A percentile compares a stretch with the other conserved stretches of the same genome.
phyloP scores from a whole-genome alignment of 2,797 vertebrate species.

The Rhinophrynus dorsalis region DNA sequence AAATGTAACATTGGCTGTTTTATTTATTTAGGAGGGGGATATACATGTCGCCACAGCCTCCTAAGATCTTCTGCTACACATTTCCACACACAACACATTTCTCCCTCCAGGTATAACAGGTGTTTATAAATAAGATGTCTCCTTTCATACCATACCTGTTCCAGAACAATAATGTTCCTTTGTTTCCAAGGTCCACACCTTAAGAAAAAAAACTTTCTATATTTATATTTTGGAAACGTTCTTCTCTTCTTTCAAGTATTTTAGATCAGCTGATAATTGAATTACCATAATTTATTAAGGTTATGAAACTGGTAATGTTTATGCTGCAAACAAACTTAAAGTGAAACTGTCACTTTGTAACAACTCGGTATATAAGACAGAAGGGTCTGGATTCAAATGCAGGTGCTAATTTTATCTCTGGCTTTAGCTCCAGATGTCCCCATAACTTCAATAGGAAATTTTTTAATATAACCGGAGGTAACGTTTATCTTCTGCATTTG shows the following conservation, averaged over 20 bases:
- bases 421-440: too few species aligned
- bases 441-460: too few species aligned
- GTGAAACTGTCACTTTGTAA: too few species aligned
- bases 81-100: slow-evolving; percentile 13
- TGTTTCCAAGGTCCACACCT: background rate
- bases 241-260: background rate
- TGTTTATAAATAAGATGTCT: slow-evolving; percentile 19
- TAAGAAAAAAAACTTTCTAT: background rate
- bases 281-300: background rate
- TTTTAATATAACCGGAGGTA: too few species aligned
- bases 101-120: slow-evolving; percentile 13
- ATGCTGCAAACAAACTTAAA: background rate
- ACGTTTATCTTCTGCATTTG: too few species aligned
- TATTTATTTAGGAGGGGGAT: too few species aligned
- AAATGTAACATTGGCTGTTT: too few species aligned
- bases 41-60: too few species aligned
- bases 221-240: background rate
- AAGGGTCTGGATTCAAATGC: too few species aligned
- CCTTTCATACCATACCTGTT: slow-evolving; percentile 7
- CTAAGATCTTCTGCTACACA: too few species aligned
- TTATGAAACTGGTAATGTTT: background rate
- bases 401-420: too few species aligned
- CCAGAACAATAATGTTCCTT: slow-evolving; percentile 20
- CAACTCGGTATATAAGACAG: too few species aligned
- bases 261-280: background rate